These are phyloP conservation scores for Lymantria dispar DNA, from an alignment of 2,888 invertebrate species.

Conservation along the genomic window DNA sequence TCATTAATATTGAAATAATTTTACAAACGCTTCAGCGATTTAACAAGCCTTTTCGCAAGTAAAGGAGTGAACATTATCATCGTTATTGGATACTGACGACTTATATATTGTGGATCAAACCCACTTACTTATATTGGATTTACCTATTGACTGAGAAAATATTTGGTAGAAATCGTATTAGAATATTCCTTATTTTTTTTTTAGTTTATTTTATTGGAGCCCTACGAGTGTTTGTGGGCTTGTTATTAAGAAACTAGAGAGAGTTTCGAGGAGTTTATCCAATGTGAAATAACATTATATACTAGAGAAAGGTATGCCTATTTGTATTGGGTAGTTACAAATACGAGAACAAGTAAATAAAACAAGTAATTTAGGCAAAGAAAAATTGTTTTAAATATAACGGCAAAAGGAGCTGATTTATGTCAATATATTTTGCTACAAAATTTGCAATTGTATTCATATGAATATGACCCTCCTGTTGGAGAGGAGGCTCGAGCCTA, in stretches of 20 bases:
- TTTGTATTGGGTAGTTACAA: no score
- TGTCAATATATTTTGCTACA: no score
- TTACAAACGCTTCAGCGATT: neutral
- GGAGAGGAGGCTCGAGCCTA: no score
- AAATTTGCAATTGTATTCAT: no score
- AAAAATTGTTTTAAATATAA: no score
- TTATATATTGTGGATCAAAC: constrained; percentile 34
- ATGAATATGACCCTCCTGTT: no score
- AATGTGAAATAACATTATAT: neutral
- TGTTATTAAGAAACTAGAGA: neutral
- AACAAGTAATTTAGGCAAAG: no score
- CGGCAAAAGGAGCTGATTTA: no score
- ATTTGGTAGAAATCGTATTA: constrained; percentile 31
- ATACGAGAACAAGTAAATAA: no score
- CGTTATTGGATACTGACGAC: constrained; percentile 33
- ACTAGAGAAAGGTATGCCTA: no score
- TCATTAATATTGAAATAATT: neutral
- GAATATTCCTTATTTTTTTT: constrained; percentile 24
- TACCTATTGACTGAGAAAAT: constrained; percentile 39
- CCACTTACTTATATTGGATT: constrained; percentile 43
- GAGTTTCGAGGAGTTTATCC: no score
- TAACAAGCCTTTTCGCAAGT: constrained; percentile 6
- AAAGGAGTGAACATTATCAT: constrained; percentile 16
- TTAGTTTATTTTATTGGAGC: constrained; percentile 11
- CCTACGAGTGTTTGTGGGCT: constrained; percentile 8